Evolutionary conservation across 53 echinoderm and acorn worm genomes (phyloP), one percentile per base, ranked within the genome.

Genomic region (Luidia sarsii): DNA sequence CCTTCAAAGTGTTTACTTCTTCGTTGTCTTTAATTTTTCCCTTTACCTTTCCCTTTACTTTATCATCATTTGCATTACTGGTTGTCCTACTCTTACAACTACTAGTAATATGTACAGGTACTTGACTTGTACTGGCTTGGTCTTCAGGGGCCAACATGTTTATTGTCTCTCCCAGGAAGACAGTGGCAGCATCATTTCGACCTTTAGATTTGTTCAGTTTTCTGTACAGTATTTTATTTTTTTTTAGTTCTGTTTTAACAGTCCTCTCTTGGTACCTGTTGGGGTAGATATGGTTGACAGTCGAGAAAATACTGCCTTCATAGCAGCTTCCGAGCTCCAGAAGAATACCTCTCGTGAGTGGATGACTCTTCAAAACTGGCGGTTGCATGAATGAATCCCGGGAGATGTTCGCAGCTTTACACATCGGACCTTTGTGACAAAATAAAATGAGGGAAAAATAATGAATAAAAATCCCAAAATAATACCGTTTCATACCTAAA

Each of bases 291-390:
- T 82, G 82, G 55, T 66, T 68, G 51, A 82, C 50, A 23, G 23
- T 15, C 29, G 82, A 46, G 39, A 67, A 68, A 52, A 67, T 23
- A 11, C 28, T 64, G 13, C 64, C 25, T 46, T 48, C 82, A 38
- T n/a, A 81, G 14, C 49, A 15, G 9, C n/a, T 49, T 14, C 20
- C 56, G 14, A 80, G n/a, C 31, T 80, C 80, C 38, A 83, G 38
- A 33, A 83, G 71, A 24, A 83, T 71, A 4, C 84, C 84, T 63
- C 84, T 22, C 15, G 84, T 73, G 27, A 84, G 56, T 18, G 43
- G 84, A 7, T 10, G 20, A 27, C 49, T 34, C 43, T 72, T 29
- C 33, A 37, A 20, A 4, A 64, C 27, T 43, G 57, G 62, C 59
- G 64, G 72, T 29, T 84, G 31, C 34, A 13, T 34, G 33, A 84